Evolutionary conservation across 1,140 invertebrate species (phyloP), one percentile per base, ranked within the genome.

Genomic region (Camponotus pennsylvanicus): DNA sequence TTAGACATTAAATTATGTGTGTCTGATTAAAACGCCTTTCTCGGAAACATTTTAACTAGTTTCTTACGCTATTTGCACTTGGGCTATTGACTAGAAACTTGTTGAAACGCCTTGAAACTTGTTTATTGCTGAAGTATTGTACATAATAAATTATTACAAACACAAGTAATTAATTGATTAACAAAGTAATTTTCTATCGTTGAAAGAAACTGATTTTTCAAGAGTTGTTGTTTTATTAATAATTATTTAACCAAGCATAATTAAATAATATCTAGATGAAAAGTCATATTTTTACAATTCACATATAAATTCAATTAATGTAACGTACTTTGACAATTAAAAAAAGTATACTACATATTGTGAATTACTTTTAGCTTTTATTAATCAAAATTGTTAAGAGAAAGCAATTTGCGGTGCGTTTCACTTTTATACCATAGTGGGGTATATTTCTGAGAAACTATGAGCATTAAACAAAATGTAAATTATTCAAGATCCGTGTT

Each of bases 121-220:
- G 21, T 79, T 67, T 52, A 40, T 67, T 49, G 7, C 45, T 15
- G 15, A 45, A 45, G 42, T 80, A 70, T 49, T 21, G 11, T n/a
- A 69, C 32, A 61, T 70, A 80, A 70, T 34, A 45, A 18, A 11
- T 27, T 2, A n/a, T 32, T 27, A 32, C 42, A 40, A 52, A 21
- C 1, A 27, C 49, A 52, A 71, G 34, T 79, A 80, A 70, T 70
- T 80, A n/a, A 40, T 69, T 80, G 40, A 40, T 69, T 80, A 55
- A 55, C 15, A 70, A 80, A 55, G 34, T 80, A 70, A 69, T 80
- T 69, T 27, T 37, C 34, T 13, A 69, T 69, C 64, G 21, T 57
- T 57, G 8, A 70, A 57, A 69, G n/a, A 2, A 70, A 70, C 9
- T 3, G 1, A 42, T 70, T 70, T n/a, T n/a, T n/a, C n/a, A n/a